These are phyloP conservation scores for Cydia pomonella DNA, from an alignment of 1,140 invertebrate genomes.

Conservation along the genomic window DNA sequence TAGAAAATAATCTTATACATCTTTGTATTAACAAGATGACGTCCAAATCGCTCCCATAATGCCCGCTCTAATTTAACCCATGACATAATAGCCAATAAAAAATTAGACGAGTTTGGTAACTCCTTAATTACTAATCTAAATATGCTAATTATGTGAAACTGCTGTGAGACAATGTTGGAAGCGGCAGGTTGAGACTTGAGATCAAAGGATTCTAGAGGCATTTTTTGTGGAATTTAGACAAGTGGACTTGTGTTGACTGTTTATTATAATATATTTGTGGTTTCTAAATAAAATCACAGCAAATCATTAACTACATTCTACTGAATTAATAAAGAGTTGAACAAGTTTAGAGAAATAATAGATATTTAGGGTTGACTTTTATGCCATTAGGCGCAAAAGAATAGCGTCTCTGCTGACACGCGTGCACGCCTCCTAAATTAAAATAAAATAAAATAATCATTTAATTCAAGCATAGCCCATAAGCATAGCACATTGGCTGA, in stretches of 20 bases:
- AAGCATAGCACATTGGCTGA: no score
- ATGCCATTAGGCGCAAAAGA: no score
- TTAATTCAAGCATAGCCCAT: no score
- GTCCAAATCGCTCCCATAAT: constrained; percentile 1
- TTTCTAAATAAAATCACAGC: no score
- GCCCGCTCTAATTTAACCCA: constrained; percentile 1
- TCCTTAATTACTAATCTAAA: constrained; percentile 22
- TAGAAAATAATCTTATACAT: not conserved
- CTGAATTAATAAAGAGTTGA: no score
- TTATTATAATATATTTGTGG: no score
- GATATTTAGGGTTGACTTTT: no score
- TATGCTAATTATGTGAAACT: constrained; percentile 29
- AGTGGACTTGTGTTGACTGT: not conserved
- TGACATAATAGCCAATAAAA: constrained; percentile 27
- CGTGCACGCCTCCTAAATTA: no score
- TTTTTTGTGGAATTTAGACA: not conserved
- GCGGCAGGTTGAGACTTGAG: not conserved
- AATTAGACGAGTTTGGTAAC: constrained; percentile 3
- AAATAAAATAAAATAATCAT: no score
- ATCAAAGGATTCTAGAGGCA: constrained; percentile 3
- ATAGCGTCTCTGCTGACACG: no score
- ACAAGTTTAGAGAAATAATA: no score
- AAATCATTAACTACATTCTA: no score
- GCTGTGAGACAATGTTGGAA: not conserved
- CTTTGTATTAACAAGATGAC: constrained; percentile 15